Conservation (phyloP, 2,888 invertebrate species). For the Drosophila yooni region DNA sequence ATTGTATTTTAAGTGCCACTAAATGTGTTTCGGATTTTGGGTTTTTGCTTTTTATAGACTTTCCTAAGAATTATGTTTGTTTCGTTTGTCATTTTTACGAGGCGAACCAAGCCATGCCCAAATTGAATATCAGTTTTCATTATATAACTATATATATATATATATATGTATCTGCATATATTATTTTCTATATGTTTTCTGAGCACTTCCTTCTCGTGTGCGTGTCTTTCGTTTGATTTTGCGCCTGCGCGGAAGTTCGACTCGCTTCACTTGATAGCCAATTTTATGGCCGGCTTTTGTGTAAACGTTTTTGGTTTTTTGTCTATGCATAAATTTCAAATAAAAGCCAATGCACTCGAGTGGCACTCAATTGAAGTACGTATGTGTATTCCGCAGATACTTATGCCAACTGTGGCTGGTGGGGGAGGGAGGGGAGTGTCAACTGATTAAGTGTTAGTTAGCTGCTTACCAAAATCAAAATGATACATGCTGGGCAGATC, state of each 20-base stretch:
- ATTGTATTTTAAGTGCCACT: constrained; percentile 38
- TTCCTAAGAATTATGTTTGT: constrained; percentile 3
- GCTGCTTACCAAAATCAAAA: constrained; percentile 74
- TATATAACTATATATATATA: constrained; percentile 6
- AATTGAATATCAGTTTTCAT: constrained; percentile 8
- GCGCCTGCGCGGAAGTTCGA: constrained; percentile 71
- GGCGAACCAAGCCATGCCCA: neutral
- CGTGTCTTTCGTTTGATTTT: constrained; percentile 15
- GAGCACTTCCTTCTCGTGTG: constrained; percentile 41
- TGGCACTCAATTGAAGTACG: constrained; percentile 33
- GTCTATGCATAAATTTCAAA: constrained; percentile 26
- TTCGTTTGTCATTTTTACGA: constrained; percentile 24
- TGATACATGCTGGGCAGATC: constrained; percentile 80
- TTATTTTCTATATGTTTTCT: constrained; percentile 9
- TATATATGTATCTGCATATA: neutral
- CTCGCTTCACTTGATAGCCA: constrained; percentile 11
- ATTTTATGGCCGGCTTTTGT: constrained; percentile 21
- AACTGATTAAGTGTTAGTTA: constrained; percentile 2
- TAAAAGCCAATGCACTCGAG: constrained; percentile 45
- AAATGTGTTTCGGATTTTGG: constrained; percentile 25
- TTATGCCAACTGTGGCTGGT: constrained; percentile 30
- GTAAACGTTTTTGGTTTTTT: constrained; percentile 17
- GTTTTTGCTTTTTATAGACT: constrained; percentile 7
- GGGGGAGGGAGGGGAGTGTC: neutral
- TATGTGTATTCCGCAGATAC: constrained; percentile 16